Evolutionary conservation across 1,140 invertebrate genomes (phyloP), one percentile per base, ranked within the genome.

Genomic region (Andrena cerasifolii): DNA sequence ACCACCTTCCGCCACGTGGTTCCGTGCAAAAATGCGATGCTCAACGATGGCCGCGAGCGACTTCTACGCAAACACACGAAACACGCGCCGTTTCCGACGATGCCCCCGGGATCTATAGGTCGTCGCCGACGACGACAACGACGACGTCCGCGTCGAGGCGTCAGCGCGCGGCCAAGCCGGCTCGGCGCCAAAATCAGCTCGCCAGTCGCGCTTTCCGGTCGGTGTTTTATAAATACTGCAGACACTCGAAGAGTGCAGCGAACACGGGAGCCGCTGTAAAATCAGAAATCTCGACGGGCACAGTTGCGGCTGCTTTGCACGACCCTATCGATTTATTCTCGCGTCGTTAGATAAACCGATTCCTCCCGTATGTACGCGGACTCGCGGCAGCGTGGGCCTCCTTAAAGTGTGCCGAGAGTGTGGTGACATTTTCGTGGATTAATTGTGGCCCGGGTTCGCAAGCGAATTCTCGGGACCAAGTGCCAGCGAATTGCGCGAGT

Each of bases 161-260:
- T 86, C 82, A 86, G 81, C 68, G 82, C 78, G 82, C 84, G 83
- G 85, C 82, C 88, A 89, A 91, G 83, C 86, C 88, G 90, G 90
- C 90, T 89, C 88, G 87, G 80, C 87, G 91, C 91, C 91, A 92
- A 92, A 91, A 91, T 89, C 86, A 92, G 90, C 90, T 91, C 89
- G 90, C 87, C 90, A 77, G 83, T 72, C 76, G 81, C 79, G 89
- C 90, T 92, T 92, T 92, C 90, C 90, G 90, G 70, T 95, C 95
- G 83, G 93, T 91, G 90, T 92, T 92, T 91, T 92, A 92, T 92
- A 91, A 92, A 92, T 92, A 92, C 91, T 87, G 93, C 92, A 89
- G 89, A 90, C 89, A 86, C 82, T 79, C 87, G 82, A 84, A 86
- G 84, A 89, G 87, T 86, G 89, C 86, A 88, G 80, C 86, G 80